Evolutionary conservation across 2,888 invertebrate genomes (phyloP).

Genomic region (Julus scandinavius): DNA sequence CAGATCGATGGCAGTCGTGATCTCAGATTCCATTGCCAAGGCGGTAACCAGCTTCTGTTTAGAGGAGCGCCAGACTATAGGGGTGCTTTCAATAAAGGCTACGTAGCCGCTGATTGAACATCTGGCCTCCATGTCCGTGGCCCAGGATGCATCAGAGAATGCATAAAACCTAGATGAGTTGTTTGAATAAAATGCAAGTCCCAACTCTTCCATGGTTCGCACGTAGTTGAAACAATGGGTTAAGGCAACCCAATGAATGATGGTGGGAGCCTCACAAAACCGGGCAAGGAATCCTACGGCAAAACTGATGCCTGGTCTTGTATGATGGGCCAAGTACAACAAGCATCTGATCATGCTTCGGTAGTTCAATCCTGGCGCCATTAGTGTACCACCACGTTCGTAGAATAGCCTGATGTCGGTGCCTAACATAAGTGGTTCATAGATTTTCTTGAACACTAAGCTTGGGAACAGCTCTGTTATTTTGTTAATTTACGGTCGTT

Average conservation of each 20-base stretch:
- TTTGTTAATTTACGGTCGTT: not conserved
- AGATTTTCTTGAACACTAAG: not conserved
- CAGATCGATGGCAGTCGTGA: too few relatives aligned
- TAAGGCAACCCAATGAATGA: not conserved
- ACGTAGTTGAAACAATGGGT: not conserved
- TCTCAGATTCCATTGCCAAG: too few relatives aligned
- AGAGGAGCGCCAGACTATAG: too few relatives aligned
- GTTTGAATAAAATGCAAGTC: not conserved
- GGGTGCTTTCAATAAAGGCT: too few relatives aligned
- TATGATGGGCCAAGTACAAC: not conserved
- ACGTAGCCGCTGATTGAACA: too few relatives aligned
- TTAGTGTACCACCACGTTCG: not conserved
- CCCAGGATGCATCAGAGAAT: too few relatives aligned
- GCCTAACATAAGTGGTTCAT: not conserved
- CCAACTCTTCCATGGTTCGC: not conserved
- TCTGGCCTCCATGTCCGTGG: too few relatives aligned
- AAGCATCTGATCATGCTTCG: not conserved
- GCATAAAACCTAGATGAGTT: constrained; percentile 10
- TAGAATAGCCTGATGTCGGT: not conserved
- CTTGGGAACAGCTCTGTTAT: not conserved
- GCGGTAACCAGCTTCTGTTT: too few relatives aligned
- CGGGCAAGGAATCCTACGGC: not conserved
- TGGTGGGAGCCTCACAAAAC: constrained; percentile 12
- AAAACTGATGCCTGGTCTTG: not conserved
- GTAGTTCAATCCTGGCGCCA: not conserved